Conservation (phyloP, 1,140 invertebrate species). For the Bilobella aurantiaca region DNA sequence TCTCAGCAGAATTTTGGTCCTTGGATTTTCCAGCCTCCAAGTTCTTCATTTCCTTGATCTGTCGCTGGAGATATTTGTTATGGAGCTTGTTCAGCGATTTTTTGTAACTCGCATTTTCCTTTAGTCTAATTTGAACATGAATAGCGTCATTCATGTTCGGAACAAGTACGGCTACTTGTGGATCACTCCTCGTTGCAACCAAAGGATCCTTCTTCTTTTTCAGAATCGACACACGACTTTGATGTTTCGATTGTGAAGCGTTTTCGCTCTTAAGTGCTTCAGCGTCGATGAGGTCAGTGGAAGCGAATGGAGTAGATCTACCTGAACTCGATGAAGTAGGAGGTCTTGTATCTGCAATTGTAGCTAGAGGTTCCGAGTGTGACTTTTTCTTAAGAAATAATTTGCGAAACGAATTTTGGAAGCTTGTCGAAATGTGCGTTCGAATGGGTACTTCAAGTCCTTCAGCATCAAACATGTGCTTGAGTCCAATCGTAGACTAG, state of each 20-base stretch:
- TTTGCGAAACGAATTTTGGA: background rate
- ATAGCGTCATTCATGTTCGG: no score
- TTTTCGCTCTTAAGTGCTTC: background rate
- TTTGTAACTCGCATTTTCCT: constrained; percentile 10
- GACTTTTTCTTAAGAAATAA: constrained; percentile 6
- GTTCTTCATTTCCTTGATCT: background rate
- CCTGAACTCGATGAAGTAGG: background rate
- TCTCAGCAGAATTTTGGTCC: constrained; percentile 5
- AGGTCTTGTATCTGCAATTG: background rate
- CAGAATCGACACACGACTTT: background rate
- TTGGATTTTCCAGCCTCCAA: background rate
- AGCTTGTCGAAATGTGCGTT: background rate
- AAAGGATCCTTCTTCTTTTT: background rate
- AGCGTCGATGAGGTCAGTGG: background rate
- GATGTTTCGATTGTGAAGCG: background rate
- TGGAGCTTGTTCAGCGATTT: constrained; percentile 7
- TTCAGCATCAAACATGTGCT: constrained; percentile 2
- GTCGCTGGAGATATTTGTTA: background rate
- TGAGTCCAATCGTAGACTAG: background rate
- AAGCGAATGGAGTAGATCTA: no score
- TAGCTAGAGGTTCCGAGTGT: background rate
- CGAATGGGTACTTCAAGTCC: background rate
- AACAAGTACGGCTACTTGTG: no score
- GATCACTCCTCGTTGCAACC: background rate
- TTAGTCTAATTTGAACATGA: background rate